These are phyloP conservation scores for Nymphalis c-album DNA, from an alignment of 2,888 invertebrate species.

Conservation along the genomic window DNA sequence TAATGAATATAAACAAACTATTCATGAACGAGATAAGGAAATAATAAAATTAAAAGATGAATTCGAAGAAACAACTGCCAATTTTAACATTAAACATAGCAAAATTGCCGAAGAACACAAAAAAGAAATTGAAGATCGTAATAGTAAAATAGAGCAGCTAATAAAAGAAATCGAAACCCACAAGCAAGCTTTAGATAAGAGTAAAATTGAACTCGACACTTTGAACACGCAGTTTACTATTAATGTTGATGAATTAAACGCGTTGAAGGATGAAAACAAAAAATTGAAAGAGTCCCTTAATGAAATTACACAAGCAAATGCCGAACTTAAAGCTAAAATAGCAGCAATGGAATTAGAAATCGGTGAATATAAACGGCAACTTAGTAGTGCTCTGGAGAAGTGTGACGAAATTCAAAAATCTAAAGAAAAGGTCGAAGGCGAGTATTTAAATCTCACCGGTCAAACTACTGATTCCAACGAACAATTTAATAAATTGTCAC, in stretches of 20 bases:
- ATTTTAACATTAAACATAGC: slow-evolving; percentile 75
- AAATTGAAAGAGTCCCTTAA: slow-evolving; percentile 67
- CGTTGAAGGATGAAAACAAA: slow-evolving; percentile 70
- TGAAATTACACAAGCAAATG: slow-evolving; percentile 65
- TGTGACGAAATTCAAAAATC: slow-evolving; percentile 78
- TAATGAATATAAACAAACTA: slow-evolving; percentile 72
- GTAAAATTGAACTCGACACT: slow-evolving; percentile 72
- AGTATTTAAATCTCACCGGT: slow-evolving; percentile 81
- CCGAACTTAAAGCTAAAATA: slow-evolving; percentile 65
- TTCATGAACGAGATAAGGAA: slow-evolving; percentile 80
- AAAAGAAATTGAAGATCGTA: slow-evolving; percentile 76
- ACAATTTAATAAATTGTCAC: slow-evolving; percentile 79
- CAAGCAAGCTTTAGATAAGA: slow-evolving; percentile 70
- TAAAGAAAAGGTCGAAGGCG: slow-evolving; percentile 81
- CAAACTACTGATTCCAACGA: slow-evolving; percentile 83
- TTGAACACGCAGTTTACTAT: slow-evolving; percentile 72
- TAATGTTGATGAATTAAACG: slow-evolving; percentile 68
- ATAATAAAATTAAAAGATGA: slow-evolving; percentile 77
- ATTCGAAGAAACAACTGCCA: slow-evolving; percentile 71
- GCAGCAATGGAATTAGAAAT: slow-evolving; percentile 76
- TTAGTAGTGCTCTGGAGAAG: slow-evolving; percentile 79
- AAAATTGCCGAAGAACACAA: slow-evolving; percentile 78
- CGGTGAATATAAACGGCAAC: slow-evolving; percentile 82
- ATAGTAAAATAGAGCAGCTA: slow-evolving; percentile 75
- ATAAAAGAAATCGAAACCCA: slow-evolving; percentile 75